phyloP scores from a whole-genome alignment of 2,888 invertebrate species.

The Drosophila tripunctata region DNA sequence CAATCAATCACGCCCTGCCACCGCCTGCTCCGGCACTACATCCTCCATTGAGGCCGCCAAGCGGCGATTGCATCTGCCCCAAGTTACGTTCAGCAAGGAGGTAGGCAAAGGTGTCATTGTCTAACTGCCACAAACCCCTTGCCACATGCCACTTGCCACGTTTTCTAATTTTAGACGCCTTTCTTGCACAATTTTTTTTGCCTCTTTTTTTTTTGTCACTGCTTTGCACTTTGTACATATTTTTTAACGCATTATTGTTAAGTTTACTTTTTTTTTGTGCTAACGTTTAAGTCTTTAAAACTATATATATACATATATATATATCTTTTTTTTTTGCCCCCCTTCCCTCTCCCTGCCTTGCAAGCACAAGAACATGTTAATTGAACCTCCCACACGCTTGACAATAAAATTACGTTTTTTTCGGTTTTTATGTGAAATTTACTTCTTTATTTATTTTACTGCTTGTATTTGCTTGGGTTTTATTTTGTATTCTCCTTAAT shows the following conservation, averaged over 20 bases:
- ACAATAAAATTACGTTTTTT: conserved; percentile 74
- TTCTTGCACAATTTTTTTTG: conserved; percentile 26
- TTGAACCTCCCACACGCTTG: conserved; percentile 44
- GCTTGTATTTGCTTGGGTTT: background rate
- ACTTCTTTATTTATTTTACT: background rate
- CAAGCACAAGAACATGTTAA: background rate
- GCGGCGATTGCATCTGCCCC: conserved; percentile 89
- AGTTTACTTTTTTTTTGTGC: conserved; percentile 39
- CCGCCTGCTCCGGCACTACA: conserved; percentile 87
- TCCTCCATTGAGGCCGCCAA: conserved; percentile 87
- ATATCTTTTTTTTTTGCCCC: conserved; percentile 32
- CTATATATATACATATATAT: conserved; percentile 13
- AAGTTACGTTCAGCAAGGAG: conserved; percentile 95
- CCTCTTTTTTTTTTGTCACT: conserved; percentile 18
- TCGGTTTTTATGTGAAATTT: conserved; percentile 47
- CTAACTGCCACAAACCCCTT: conserved; percentile 74
- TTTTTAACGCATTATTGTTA: conserved; percentile 55
- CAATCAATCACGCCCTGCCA: conserved; percentile 86
- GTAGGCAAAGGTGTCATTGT: conserved; percentile 95
- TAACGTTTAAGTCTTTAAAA: conserved; percentile 37
- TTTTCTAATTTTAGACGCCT: conserved; percentile 11
- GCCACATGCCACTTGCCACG: background rate
- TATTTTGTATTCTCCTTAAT: background rate
- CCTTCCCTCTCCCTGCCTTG: conserved; percentile 1
- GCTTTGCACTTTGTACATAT: conserved; percentile 50